Evolutionary conservation across 1,140 invertebrate species (phyloP), one percentile per base, ranked within the genome.

Genomic region (Drosophila ficusphila): DNA sequence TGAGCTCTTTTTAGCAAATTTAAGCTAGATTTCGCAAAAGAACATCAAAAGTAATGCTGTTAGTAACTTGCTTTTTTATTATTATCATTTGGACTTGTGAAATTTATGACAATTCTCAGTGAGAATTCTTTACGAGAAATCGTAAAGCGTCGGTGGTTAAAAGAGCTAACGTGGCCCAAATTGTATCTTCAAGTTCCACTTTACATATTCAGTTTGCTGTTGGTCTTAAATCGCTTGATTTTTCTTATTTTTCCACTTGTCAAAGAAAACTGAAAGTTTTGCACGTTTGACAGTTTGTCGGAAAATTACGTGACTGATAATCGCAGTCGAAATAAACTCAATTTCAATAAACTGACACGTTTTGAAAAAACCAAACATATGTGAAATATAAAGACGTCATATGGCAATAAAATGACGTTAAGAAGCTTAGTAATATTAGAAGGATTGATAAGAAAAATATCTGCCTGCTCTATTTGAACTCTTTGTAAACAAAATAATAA

Each of bases 231-330:
- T 52, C 46, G 19, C 51, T n/a, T 27, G 6, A 18, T 12, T 47
- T 12, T 29, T 36, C 31, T 27, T 14, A 33, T 16, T 39, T 65
- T 39, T 18, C 7, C 18, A 12, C 14, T 34, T 44, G 27, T 29
- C 60, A 18, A 29, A 16, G 21, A 33, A 51, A 70, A 81, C 48
- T 38, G 49, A 56, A 60, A 48, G 67, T 72, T 67, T 56, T 31
- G 67, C 77, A 85, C 81, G 81, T 85, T 74, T 56, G 51, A 33
- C 57, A 73, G 81, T 86, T 86, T 81, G 76, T 42, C 34, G 42
- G 16, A 21, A 34, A 71, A 71, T 62, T 88, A 85, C 81, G 81
- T 88, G 81, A 81, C 81, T 33, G 51, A 85, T 79, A 69, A 48
- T 21, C 27, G 34, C 21, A 46, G 39, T 19, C 42, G 8, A 29